Conservation (phyloP, 2,113 vertebrate species). For the Pedionomus torquatus region DNA sequence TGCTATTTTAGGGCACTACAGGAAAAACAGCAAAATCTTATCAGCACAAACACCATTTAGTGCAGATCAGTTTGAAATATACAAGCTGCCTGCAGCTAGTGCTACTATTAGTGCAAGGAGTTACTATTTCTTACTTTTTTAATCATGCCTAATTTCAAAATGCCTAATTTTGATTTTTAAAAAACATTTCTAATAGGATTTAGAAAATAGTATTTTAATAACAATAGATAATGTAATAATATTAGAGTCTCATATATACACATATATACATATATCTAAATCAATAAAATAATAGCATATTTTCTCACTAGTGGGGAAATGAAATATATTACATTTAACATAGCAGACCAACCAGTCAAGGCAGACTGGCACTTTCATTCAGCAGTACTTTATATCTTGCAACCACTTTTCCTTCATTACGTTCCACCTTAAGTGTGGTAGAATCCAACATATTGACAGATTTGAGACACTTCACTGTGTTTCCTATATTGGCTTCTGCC, state of each 20-base stretch:
- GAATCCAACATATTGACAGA: neutral
- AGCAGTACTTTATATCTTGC: neutral
- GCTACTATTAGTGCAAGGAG: neutral
- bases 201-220: neutral
- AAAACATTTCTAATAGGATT: neutral
- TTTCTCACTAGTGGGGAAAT: neutral
- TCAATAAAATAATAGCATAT: neutral
- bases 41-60: neutral
- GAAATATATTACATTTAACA: neutral
- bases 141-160: neutral
- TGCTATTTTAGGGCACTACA: neutral
- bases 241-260: neutral
- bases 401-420: neutral
- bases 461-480: neutral
- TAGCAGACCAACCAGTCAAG: neutral
- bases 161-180: neutral
- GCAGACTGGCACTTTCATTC: neutral
- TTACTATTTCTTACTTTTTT: neutral
- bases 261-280: neutral
- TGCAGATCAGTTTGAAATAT: neutral
- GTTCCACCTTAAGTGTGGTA: neutral
- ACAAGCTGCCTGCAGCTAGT: neutral
- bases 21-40: neutral
- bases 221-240: neutral
- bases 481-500: neutral